phyloP scores from a whole-genome alignment of 2,113 vertebrate species.

The Leptobrachium leishanense region DNA sequence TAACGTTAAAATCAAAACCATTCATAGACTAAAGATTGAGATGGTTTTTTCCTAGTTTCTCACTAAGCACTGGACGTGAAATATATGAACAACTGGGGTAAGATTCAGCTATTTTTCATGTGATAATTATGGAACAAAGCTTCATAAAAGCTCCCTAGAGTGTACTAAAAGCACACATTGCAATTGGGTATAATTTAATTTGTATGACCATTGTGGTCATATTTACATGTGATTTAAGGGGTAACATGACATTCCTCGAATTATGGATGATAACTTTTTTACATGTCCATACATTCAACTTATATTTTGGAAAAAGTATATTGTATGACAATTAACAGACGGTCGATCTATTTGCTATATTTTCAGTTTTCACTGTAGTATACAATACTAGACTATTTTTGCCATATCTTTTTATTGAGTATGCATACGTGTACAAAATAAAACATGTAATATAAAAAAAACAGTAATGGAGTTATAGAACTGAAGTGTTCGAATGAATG shows the following conservation, averaged over 20 bases:
- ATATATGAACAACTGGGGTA: constrained; percentile 67
- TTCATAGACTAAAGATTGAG: constrained; percentile 56
- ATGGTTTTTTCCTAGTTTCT: constrained; percentile 61
- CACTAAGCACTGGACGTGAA: constrained; percentile 57
- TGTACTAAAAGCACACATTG: constrained; percentile 66
- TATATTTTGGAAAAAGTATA: constrained; percentile 3
- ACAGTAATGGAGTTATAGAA: no score
- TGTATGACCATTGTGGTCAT: constrained; percentile 61
- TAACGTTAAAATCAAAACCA: constrained; percentile 77
- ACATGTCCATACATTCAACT: constrained; percentile 4
- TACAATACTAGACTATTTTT: no score
- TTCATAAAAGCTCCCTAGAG: constrained; percentile 61
- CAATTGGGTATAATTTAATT: constrained; percentile 62
- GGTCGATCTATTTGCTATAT: neutral
- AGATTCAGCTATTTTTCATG: constrained; percentile 68
- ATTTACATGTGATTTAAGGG: constrained; percentile 47
- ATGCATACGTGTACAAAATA: no score
- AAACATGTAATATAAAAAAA: no score
- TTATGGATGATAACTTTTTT: constrained; percentile 38
- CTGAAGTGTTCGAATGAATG: no score
- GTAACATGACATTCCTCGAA: constrained; percentile 22
- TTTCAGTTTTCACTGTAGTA: neutral
- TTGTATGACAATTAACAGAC: neutral
- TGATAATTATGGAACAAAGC: constrained; percentile 68
- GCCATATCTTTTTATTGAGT: no score